Evolutionary conservation across 2,113 vertebrate species (phyloP).

Genomic region (Zapornia atra): DNA sequence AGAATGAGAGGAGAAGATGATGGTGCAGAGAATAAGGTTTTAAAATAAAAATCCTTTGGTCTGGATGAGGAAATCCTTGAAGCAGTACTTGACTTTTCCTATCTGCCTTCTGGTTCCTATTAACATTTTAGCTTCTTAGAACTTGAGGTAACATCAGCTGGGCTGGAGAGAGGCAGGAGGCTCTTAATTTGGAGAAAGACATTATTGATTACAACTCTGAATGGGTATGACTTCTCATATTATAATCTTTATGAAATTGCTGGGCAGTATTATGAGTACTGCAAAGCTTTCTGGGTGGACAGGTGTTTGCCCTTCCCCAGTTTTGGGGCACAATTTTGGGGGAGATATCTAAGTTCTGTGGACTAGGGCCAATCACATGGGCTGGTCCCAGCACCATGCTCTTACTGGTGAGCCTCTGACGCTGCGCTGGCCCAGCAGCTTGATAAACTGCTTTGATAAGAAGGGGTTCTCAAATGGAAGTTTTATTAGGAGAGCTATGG

Average conservation of each 20-base stretch:
- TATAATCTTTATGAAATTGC: not conserved
- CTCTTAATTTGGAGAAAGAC: not conserved
- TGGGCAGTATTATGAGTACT: not conserved
- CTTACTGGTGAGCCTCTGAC: not conserved
- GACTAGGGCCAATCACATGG: not conserved
- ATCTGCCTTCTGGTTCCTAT: not conserved
- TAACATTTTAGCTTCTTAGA: not conserved
- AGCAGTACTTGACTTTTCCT: not conserved
- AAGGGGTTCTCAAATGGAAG: not conserved
- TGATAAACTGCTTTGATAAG: not conserved
- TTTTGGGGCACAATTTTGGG: not conserved
- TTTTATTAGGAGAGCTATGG: not conserved
- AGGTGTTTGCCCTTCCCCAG: rapidly evolving
- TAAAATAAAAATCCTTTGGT: not conserved
- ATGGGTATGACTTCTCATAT: not conserved
- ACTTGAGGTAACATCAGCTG: not conserved
- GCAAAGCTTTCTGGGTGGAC: not conserved
- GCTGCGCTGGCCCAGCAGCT: not conserved
- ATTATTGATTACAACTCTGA: no score
- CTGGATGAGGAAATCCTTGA: not conserved
- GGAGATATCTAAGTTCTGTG: rapidly evolving
- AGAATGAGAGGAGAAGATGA: not conserved
- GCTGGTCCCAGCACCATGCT: not conserved
- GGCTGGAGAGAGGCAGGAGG: not conserved
- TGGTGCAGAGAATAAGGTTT: not conserved